Evolutionary conservation across 92 coral and sea anemone genomes (phyloP), one percentile per base, ranked within the genome.

Genomic region (Diadumene lineata): DNA sequence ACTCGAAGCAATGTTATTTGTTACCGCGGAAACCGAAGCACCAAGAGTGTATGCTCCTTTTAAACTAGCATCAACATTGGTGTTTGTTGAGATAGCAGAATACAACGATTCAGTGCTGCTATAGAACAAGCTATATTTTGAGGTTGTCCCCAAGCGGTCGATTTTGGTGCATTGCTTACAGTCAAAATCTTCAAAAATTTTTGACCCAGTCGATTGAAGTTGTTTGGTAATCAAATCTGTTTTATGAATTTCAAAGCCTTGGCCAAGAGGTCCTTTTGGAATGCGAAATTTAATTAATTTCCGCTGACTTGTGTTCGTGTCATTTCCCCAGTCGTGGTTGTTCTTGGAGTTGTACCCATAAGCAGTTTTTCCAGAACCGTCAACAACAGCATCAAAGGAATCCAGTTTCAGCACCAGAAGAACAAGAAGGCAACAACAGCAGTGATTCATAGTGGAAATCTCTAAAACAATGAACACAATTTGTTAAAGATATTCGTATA

Each of bases 21-120:
- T 87, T 44, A 81, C 84, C 6, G 84, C 68, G 18, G 79, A 73
- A 4, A 87, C 34, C 0, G 92, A 73, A 1, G 76, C 72, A 0
- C 87, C 87, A 28, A 87, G 62, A 19, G 92, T 66, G 30, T 73
- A 83, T n/a, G 43, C 63, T 0, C 88, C 73, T 28, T 83, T 64
- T 31, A 83, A 57, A 19, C 70, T 74, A 15, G 60, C 50, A 0
- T 74, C 85, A 1, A 86, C 17, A 70, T 86, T 81, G 19, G 83
- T 50, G 9, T 69, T 73, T 7, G 93, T 84, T 6, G 86, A 70
- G 21, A 84, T 50, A 9, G 83, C 43, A 27, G 75, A 51, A 51
- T 84, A 88, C 18, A 88, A 33, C 0, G 81, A 73, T 27, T 69
- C 80, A 30, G 89, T 88, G 69, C 50, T 60, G 31, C 60, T 55